Base-by-base conservation (phyloP, 2,888 invertebrate species). In the Brachypterus glaber region DNA sequence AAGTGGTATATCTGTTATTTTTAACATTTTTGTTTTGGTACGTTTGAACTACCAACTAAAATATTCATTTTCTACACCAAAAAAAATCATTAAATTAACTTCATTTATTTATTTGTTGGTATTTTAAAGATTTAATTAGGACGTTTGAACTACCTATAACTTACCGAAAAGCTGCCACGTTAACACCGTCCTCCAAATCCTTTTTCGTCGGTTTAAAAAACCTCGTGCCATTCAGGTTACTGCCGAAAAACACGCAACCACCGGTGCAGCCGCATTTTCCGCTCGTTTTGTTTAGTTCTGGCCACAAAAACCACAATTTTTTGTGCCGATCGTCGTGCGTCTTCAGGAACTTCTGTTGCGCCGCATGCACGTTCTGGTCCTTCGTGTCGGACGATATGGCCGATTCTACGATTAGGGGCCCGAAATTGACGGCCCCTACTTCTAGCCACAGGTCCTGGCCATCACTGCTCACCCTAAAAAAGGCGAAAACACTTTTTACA, bases 301-400 rank as follows among this genome's bases (percentile, higher is more conserved):
- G 80, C 96, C 96, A 97, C 16, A 98, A 66, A 60, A 98, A 97
- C 90, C 92, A 93, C 21, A 98, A 68, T 39, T 93, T 76, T 58
- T 87, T 88, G 0, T 80, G 79, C 49, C 81, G 77, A 14, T 80
- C 80, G 65, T 98, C 97, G 52, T 89, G 88, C 32, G 79, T 74
- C 55, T 79, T 82, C 29, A 90, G 62, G 60, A 86, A 82, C 49
- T 83, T 84, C 53, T 88, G 87, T 60, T 90, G 89, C 9, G 82
- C 77, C 14, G 79, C 62, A 60, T 87, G 83, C 37, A 85, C 62
- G 58, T 83, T 80, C 55, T 81, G 80, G 41, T 86, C 85, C 18
- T 82, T 76, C 2, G 40, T 36, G 38, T 62, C 59, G 17, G 85
- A 81, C 14, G 90, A 87, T 12, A 84, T 80, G 0, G 89, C 89